A percentile compares a stretch with the other conserved stretches of the same genome.
Evolutionary conservation across 2,113 vertebrate species (phyloP).

Genomic region (Gallinago jamesoni): DNA sequence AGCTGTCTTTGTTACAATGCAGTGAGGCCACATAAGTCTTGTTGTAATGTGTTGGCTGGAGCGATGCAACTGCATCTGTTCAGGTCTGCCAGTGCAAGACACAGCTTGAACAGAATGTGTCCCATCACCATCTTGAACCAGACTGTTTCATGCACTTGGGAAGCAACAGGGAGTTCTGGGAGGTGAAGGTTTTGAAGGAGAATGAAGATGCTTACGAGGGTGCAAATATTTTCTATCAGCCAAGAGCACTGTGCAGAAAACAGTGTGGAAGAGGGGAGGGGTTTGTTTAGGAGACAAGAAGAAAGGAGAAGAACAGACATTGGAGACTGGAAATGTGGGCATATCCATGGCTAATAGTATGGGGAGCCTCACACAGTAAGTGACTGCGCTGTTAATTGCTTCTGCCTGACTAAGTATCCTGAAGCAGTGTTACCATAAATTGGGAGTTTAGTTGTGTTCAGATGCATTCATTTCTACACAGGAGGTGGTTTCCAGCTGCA

Average conservation of each 20-base stretch:
- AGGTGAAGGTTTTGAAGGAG: background rate
- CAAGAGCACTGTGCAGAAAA: background rate
- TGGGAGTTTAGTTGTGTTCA: background rate
- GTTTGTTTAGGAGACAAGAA: background rate
- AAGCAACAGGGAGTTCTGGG: background rate
- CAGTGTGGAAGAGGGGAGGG: background rate
- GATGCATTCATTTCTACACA: background rate
- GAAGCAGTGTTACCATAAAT: background rate
- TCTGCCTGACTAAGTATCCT: slow-evolving; percentile 11
- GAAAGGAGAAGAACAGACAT: background rate
- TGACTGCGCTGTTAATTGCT: background rate
- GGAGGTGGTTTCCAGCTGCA: slow-evolving; percentile 2
- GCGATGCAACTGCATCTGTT: background rate
- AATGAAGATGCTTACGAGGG: too few species aligned
- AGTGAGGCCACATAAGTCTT: background rate
- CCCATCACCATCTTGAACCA: background rate
- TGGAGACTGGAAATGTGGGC: background rate
- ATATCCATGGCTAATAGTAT: background rate
- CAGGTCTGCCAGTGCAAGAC: background rate
- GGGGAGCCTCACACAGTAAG: background rate
- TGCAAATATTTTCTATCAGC: too few species aligned
- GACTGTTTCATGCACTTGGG: background rate
- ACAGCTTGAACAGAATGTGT: background rate
- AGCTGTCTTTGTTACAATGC: background rate
- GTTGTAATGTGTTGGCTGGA: background rate